phyloP scores from a whole-genome alignment of 2,888 invertebrate genomes.

The Pinctada fucata region DNA sequence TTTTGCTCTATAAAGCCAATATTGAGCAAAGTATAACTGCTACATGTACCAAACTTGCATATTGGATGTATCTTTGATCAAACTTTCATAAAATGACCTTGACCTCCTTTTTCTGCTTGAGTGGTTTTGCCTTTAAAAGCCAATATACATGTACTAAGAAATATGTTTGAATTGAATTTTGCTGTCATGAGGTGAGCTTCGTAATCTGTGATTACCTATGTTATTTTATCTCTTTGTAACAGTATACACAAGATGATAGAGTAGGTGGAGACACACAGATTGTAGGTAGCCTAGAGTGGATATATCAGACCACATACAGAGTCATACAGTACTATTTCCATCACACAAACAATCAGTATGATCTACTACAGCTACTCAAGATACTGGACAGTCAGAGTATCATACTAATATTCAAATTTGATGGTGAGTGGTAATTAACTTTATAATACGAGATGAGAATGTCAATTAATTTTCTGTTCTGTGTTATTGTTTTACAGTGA shows the following conservation, averaged over 20 bases:
- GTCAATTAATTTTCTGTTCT: background rate
- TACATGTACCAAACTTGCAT: no score
- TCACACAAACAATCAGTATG: slow-evolving; percentile 51
- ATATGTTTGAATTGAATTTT: no score
- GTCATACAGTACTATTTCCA: slow-evolving; percentile 61
- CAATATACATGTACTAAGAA: no score
- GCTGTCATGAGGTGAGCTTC: no score
- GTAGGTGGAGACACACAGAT: slow-evolving; percentile 27
- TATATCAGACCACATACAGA: slow-evolving; percentile 60
- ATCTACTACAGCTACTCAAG: slow-evolving; percentile 60
- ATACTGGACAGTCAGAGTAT: slow-evolving; percentile 67
- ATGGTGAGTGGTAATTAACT: slow-evolving; percentile 51
- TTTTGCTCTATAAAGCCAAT: no score
- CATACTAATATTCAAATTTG: slow-evolving; percentile 65
- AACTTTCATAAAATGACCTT: no score
- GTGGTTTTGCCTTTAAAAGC: no score
- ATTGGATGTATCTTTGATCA: no score
- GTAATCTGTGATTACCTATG: no score
- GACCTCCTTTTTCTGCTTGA: no score
- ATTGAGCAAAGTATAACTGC: no score
- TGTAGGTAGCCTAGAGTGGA: slow-evolving; percentile 61
- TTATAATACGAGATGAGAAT: background rate
- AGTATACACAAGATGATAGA: slow-evolving; percentile 28
- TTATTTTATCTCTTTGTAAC: background rate
- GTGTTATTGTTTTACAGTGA: background rate